Percentiles rank a stretch among this genome's conserved stretches.
Conservation (phyloP, 2,888 invertebrate species). For the Sarcophaga rosellei region DNA sequence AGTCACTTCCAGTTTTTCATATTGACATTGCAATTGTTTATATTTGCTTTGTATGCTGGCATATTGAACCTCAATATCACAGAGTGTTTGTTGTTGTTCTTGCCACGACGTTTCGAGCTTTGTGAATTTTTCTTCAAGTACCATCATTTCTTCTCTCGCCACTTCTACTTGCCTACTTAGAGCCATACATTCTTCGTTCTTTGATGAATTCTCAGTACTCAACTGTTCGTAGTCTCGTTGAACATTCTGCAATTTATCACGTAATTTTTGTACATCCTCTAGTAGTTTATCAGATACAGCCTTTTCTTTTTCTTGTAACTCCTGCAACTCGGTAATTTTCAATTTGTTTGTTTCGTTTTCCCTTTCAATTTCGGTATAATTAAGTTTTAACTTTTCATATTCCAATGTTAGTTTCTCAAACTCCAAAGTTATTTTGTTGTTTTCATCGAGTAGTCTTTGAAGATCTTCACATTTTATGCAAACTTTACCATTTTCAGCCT, state of each 20-base stretch:
- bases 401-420: constrained; percentile 68
- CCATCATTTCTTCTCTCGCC: constrained; percentile 70
- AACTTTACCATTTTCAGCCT: constrained; percentile 61
- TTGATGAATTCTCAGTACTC: constrained; percentile 69
- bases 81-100: constrained; percentile 70
- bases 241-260: constrained; percentile 70
- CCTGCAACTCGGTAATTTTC: constrained; percentile 63
- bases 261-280: constrained; percentile 70
- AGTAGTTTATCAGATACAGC: constrained; percentile 73
- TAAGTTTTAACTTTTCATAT: constrained; percentile 65
- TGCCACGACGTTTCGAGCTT: constrained; percentile 72
- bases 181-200: constrained; percentile 71
- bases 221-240: constrained; percentile 71
- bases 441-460: constrained; percentile 71
- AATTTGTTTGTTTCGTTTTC: constrained; percentile 58
- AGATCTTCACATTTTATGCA: constrained; percentile 75
- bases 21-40: constrained; percentile 72
- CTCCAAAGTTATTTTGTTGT: constrained; percentile 67
- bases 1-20: constrained; percentile 71
- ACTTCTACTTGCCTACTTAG: constrained; percentile 70
- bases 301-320: constrained; percentile 53
- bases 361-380: constrained; percentile 56
- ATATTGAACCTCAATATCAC: constrained; percentile 73
- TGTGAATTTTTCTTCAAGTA: constrained; percentile 73
- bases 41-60: constrained; percentile 74